A percentile compares a stretch with the other conserved stretches of the same genome.
Evolutionary conservation across 2,888 invertebrate genomes (phyloP).

Genomic region (Helleia helle): DNA sequence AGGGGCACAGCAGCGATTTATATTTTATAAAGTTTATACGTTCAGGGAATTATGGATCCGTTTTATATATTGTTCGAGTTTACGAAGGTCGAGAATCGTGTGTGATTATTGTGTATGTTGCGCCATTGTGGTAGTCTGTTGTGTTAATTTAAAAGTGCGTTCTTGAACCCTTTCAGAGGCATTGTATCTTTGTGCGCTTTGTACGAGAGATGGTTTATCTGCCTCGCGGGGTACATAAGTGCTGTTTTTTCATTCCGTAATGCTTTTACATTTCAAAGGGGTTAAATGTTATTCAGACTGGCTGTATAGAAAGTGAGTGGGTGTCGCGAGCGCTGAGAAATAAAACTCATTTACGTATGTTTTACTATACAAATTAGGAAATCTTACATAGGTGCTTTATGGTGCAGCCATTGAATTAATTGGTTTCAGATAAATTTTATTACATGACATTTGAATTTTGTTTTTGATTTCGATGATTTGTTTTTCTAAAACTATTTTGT

Average conservation of each 20-base stretch:
- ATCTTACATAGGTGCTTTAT: slow-evolving; percentile 6
- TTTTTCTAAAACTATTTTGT: no score
- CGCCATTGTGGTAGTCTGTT: slow-evolving; percentile 36
- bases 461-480: no score
- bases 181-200: slow-evolving; percentile 75
- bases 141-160: slow-evolving; percentile 74
- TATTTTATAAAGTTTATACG: slow-evolving; percentile 47
- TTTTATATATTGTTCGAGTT: slow-evolving; percentile 17
- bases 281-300: slow-evolving; percentile 72
- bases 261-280: slow-evolving; percentile 74
- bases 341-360: slow-evolving; percentile 18
- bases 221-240: slow-evolving; percentile 72
- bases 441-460: no score
- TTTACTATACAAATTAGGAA: slow-evolving; percentile 5
- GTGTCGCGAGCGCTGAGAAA: slow-evolving; percentile 52
- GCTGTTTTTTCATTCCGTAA: slow-evolving; percentile 75
- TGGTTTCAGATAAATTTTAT: no score
- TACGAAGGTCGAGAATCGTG: slow-evolving; percentile 35
- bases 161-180: slow-evolving; percentile 75
- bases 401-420: no score
- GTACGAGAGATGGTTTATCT: slow-evolving; percentile 73
- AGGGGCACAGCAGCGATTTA: slow-evolving; percentile 49
- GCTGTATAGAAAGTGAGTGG: slow-evolving; percentile 58
- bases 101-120: slow-evolving; percentile 30
- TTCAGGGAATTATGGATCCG: slow-evolving; percentile 31